Base-by-base conservation (phyloP, 1,140 invertebrate genomes). In the Zophobas morio region DNA sequence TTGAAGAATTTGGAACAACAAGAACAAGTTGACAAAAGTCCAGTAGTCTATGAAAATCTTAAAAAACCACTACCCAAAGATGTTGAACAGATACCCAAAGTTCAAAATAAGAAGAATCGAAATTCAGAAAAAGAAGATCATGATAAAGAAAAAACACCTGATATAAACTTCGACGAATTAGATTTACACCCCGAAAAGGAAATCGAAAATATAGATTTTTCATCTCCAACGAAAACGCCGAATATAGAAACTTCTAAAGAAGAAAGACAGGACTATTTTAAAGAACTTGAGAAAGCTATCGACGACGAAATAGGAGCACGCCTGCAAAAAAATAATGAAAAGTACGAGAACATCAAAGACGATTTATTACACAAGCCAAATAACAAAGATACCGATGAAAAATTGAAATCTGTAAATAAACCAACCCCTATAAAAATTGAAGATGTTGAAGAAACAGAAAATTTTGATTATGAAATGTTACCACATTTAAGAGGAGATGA, bases 391-490 rank as follows among this genome's bases (percentile, higher is more conserved):
- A 35, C n/a, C 42, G 40, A 40, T n/a, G 34, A 51, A 35, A 54
- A 72, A 42, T 42, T 66, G n/a, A 66, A 32, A 6, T 5, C 3
- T 20, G 4, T 2, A 34, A 66, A 42, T 1, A 32, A 66, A 42
- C 37, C 60, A 5, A 66, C 3, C 4, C 60, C 49, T 3, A 40
- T 60, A 32, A 46, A 74, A 74, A 57, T 46, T 35, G 49, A 74
- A 47, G 40, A 74, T 33, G 71, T 74, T 53, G 75, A 66, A 8
- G 66, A 72, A 49, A 54, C 57, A 35, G 73, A 76, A 73, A 53
- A 73, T 49, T 60, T 73, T 51, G 34, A 74, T 37, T 49, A 74
- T n/a, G 53, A 77, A 57, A 63, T 46, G 34, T 57, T 70, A 40
- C 70, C 76, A 70, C 49, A 54, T n/a, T n/a, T n/a, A 20, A 35